Evolutionary conservation across 2,888 invertebrate species (phyloP).

Genomic region (Diloba caeruleocephala): DNA sequence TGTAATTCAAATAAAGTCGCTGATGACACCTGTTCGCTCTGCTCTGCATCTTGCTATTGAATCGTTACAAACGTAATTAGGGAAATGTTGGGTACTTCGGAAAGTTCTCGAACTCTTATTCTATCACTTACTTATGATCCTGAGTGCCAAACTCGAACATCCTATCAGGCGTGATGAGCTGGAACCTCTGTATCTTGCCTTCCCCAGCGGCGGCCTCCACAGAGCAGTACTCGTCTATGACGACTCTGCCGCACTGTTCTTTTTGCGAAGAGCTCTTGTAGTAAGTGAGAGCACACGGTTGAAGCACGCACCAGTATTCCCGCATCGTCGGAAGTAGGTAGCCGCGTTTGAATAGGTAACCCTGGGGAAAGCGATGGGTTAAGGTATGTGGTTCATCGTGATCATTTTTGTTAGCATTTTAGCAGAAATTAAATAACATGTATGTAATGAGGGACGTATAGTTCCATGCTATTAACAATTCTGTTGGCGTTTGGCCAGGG

Average conservation of each 20-base stretch:
- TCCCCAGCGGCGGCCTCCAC: conserved; percentile 90
- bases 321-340: conserved; percentile 93
- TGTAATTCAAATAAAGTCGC: too few species aligned
- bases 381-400: too few species aligned
- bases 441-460: too few species aligned
- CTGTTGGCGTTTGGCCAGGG: too few species aligned
- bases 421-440: too few species aligned
- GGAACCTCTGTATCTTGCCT: conserved; percentile 90
- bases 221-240: conserved; percentile 91
- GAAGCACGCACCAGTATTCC: conserved; percentile 94
- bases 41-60: too few species aligned
- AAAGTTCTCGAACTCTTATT: too few species aligned
- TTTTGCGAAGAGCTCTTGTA: conserved; percentile 92
- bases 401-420: too few species aligned
- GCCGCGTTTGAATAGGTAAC: conserved; percentile 92
- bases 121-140: conserved; percentile 90
- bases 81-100: too few species aligned
- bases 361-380: conserved; percentile 87
- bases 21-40: too few species aligned
- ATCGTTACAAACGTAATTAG: too few species aligned
- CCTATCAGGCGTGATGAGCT: conserved; percentile 91
- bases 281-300: conserved; percentile 92
- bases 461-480: too few species aligned
- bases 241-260: conserved; percentile 91
- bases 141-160: conserved; percentile 93